phyloP scores from a whole-genome alignment of 92 coral and sea anemone genomes.

The Parazoanthus swiftii region DNA sequence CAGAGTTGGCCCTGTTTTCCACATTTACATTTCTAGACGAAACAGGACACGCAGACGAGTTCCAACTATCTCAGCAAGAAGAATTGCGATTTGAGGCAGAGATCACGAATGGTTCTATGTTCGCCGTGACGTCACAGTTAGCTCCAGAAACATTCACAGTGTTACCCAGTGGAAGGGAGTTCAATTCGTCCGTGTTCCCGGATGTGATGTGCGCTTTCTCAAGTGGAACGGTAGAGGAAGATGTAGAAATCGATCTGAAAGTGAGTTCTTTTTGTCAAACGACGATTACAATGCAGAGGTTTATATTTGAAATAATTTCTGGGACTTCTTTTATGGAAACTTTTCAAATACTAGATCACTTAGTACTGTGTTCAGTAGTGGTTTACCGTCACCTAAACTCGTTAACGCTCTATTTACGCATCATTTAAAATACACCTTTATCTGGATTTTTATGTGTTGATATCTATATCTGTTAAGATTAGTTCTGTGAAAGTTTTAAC shows the following conservation, averaged over 20 bases:
- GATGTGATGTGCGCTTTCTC: constrained; percentile 4
- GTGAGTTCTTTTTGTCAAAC: background rate
- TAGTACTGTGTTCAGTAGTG: too few relatives aligned
- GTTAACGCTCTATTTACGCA: too few relatives aligned
- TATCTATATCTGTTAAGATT: too few relatives aligned
- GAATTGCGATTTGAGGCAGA: background rate
- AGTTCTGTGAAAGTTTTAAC: too few relatives aligned
- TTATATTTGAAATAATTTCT: too few relatives aligned
- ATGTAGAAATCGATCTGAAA: background rate
- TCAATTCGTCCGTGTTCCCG: background rate
- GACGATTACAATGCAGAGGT: background rate
- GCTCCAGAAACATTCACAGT: background rate
- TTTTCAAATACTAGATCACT: background rate
- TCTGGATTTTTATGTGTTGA: too few relatives aligned
- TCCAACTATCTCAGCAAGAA: background rate
- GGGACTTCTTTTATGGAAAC: background rate
- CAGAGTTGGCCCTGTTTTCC: background rate
- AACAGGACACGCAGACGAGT: background rate
- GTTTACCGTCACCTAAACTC: too few relatives aligned
- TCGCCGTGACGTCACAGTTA: constrained; percentile 13
- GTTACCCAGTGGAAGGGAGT: background rate
- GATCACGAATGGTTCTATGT: background rate
- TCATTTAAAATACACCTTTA: too few relatives aligned
- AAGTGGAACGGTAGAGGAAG: constrained; percentile 6
- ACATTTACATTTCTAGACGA: background rate